Evolutionary conservation across 2,113 vertebrate species (phyloP).

Genomic region (Nettapus auritus): DNA sequence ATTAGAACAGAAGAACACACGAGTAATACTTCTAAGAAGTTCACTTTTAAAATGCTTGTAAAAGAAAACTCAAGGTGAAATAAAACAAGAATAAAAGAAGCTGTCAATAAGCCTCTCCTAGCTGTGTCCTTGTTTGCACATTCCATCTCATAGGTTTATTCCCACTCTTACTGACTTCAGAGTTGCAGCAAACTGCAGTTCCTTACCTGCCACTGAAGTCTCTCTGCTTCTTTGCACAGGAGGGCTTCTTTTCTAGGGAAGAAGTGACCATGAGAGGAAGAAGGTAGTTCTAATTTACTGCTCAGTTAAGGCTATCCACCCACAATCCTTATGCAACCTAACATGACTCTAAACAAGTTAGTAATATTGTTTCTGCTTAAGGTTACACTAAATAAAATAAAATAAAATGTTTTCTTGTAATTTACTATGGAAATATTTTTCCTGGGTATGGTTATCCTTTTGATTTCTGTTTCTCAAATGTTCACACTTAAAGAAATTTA

Average conservation of each 20-base stretch:
- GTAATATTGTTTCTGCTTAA: not conserved
- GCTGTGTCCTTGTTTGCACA: not conserved
- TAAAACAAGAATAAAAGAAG: not conserved
- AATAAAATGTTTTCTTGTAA: not conserved
- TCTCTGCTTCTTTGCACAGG: not conserved
- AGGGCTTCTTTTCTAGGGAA: not conserved
- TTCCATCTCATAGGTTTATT: not conserved
- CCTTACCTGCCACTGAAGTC: not conserved
- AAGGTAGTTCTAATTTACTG: not conserved
- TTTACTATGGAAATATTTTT: not conserved
- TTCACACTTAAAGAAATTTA: not conserved
- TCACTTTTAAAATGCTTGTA: not conserved
- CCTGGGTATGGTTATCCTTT: not conserved
- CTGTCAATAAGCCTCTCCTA: not conserved
- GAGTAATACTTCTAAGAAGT: not conserved
- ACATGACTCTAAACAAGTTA: not conserved
- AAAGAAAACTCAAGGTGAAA: slow-evolving; percentile 10
- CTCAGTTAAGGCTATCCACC: not conserved
- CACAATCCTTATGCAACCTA: not conserved
- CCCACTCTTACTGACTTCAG: not conserved
- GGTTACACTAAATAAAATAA: not conserved
- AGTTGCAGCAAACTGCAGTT: not conserved
- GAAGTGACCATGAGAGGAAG: not conserved
- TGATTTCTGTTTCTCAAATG: not conserved
- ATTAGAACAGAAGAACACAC: not conserved